These are phyloP conservation scores for Lepetodrilus schrolli DNA, from an alignment of 2,888 invertebrate species.

Conservation along the genomic window DNA sequence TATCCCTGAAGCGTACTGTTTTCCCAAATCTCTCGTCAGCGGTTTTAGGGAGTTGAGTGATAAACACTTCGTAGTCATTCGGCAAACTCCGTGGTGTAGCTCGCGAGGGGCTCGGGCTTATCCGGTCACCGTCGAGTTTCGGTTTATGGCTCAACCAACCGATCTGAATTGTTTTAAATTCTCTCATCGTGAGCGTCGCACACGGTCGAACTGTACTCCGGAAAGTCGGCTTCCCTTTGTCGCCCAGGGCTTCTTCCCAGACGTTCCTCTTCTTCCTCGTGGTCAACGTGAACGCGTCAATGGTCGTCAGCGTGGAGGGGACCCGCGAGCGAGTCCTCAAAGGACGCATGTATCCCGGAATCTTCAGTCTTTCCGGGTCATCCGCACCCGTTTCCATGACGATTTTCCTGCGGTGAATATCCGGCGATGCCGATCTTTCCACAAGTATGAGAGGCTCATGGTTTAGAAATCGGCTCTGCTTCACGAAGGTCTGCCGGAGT, in stretches of 20 bases:
- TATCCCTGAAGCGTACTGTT: slow-evolving; percentile 14
- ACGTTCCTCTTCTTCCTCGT: slow-evolving; percentile 63
- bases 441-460: slow-evolving; percentile 67
- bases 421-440: slow-evolving; percentile 62
- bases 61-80: slow-evolving; percentile 24
- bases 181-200: slow-evolving; percentile 48
- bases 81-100: background rate
- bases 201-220: slow-evolving; percentile 59
- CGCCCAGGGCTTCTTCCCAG: slow-evolving; percentile 62
- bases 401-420: slow-evolving; percentile 43
- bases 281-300: slow-evolving; percentile 64
- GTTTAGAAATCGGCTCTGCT: slow-evolving; percentile 53
- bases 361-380: slow-evolving; percentile 37
- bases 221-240: slow-evolving; percentile 53
- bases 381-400: slow-evolving; percentile 42
- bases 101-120: slow-evolving; percentile 31
- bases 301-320: slow-evolving; percentile 62
- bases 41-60: slow-evolving; percentile 33
- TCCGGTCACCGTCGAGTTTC: slow-evolving; percentile 36
- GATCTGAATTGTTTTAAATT: slow-evolving; percentile 53
- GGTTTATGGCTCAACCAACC: slow-evolving; percentile 64
- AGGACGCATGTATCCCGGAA: slow-evolving; percentile 65
- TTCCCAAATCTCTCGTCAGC: slow-evolving; percentile 29
- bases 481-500: slow-evolving; percentile 57
- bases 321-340: slow-evolving; percentile 53